These are phyloP conservation scores for Acipenser transmontanus DNA, from an alignment of 2,797 vertebrate genomes.

Conservation along the genomic window DNA sequence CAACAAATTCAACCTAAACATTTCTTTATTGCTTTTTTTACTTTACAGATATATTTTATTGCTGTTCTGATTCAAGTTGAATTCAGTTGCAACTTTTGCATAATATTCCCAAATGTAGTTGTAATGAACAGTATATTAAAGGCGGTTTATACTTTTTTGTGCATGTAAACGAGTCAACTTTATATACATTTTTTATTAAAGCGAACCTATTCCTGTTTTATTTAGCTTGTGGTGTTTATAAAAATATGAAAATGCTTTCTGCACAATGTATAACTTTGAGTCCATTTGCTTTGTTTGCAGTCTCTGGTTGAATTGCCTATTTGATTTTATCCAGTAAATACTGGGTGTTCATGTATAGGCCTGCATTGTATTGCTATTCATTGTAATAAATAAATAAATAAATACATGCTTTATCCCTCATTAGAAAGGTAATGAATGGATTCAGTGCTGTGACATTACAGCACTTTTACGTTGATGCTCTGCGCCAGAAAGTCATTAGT, in stretches of 20 bases:
- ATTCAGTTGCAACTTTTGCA: too few species aligned
- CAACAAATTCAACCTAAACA: too few species aligned
- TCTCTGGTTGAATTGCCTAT: not conserved
- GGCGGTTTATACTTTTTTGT: not conserved
- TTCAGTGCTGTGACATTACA: not conserved
- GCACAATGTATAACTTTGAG: not conserved
- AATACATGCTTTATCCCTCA: not conserved
- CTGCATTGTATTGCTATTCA: too few species aligned
- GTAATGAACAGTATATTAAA: not conserved
- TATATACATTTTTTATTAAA: too few species aligned
- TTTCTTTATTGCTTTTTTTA: too few species aligned
- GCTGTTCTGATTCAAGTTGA: too few species aligned
- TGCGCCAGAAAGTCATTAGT: not conserved
- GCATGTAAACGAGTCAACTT: too few species aligned
- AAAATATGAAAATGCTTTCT: not conserved
- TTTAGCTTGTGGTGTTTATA: not conserved
- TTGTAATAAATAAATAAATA: too few species aligned
- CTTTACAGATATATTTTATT: too few species aligned
- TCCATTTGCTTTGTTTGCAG: not conserved
- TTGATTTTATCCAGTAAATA: not conserved
- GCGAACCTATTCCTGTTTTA: too few species aligned
- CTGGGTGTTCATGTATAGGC: too few species aligned
- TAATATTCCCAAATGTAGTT: too few species aligned
- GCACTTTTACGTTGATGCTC: not conserved
- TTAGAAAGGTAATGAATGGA: not conserved